A percentile compares a stretch with the other conserved stretches of the same genome.
These are phyloP conservation scores for Neoseiulus cucumeris DNA, from an alignment of 1,140 invertebrate genomes.

Conservation along the genomic window DNA sequence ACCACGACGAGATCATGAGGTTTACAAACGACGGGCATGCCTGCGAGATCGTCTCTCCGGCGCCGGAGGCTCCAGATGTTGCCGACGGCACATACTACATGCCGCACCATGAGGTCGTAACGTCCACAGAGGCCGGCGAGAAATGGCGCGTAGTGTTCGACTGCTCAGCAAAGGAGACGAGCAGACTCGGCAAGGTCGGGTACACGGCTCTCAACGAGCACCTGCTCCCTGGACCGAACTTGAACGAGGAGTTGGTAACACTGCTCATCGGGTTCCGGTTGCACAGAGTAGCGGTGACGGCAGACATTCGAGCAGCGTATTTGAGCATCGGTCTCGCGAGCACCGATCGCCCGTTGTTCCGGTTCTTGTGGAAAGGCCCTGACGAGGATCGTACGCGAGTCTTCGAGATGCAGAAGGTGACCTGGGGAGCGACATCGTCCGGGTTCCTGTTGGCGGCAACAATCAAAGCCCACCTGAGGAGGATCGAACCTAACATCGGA, in stretches of 20 bases:
- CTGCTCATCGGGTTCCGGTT: background rate
- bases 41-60: too few species aligned
- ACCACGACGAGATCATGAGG: too few species aligned
- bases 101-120: too few species aligned
- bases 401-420: background rate
- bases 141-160: too few species aligned
- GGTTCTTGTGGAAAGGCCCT: background rate
- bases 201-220: slow-evolving; percentile 8
- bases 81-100: too few species aligned
- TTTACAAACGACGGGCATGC: too few species aligned
- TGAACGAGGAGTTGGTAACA: background rate
- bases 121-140: too few species aligned
- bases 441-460: background rate
- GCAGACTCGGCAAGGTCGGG: too few species aligned
- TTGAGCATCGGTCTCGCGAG: background rate
- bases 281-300: background rate
- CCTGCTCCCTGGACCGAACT: slow-evolving; percentile 8
- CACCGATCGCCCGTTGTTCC: background rate
- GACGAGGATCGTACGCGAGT: background rate
- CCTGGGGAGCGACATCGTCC: too few species aligned
- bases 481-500: background rate
- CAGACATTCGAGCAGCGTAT: background rate
- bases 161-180: too few species aligned
- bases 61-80: too few species aligned
- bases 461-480: background rate